Percentiles rank a stretch among this genome's conserved stretches.
Evolutionary conservation across 2,888 invertebrate genomes (phyloP).

Genomic region (Drosophila ezoana): DNA sequence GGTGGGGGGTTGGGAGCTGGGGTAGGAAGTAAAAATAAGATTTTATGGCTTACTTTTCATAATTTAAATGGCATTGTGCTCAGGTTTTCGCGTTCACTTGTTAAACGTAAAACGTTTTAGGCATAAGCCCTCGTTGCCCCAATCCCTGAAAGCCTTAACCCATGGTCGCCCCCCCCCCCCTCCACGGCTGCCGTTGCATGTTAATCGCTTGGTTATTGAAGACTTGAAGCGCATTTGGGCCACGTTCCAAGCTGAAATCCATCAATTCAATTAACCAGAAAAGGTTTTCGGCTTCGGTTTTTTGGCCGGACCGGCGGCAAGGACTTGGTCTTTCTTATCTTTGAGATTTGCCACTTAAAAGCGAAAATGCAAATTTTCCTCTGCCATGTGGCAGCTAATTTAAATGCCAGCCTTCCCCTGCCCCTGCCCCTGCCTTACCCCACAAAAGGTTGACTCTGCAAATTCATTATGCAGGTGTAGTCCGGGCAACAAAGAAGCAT

Average conservation of each 20-base stretch:
- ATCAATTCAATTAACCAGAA: conserved; percentile 75
- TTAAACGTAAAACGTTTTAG: conserved; percentile 61
- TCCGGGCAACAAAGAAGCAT: conserved; percentile 46
- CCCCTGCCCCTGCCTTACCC: not conserved
- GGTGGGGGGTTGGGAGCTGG: not conserved
- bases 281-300: conserved; percentile 21
- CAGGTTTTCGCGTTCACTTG: conserved; percentile 27
- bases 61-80: conserved; percentile 69
- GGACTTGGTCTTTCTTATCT: conserved; percentile 43
- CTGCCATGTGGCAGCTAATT: conserved; percentile 62
- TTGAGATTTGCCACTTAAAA: conserved; percentile 72
- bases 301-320: not conserved
- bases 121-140: conserved; percentile 1
- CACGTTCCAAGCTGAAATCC: conserved; percentile 58
- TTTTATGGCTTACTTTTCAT: conserved; percentile 83
- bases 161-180: not conserved
- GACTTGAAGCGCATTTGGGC: conserved; percentile 52
- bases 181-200: conserved; percentile 15
- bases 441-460: conserved; percentile 24
- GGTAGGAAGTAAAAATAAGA: conserved; percentile 75
- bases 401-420: conserved; percentile 57
- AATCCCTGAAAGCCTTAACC: not conserved
- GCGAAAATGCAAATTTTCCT: conserved; percentile 73
- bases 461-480: conserved; percentile 64
- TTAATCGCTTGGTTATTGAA: conserved; percentile 53